These are phyloP conservation scores for Coreoperca whiteheadi DNA, from an alignment of 2,113 vertebrate species.

Conservation along the genomic window DNA sequence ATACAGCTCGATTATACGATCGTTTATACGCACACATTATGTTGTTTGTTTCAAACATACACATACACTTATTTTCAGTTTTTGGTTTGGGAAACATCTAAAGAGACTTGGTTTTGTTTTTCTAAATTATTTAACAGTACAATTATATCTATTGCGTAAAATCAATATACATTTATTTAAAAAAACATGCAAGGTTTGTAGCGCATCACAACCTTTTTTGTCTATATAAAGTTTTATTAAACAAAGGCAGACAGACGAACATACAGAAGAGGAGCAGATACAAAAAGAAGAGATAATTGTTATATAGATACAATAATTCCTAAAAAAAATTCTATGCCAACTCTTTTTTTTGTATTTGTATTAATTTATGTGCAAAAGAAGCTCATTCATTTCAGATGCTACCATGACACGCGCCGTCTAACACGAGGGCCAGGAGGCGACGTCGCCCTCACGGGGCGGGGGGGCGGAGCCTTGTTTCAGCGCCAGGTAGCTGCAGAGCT, in stretches of 20 bases:
- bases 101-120: slow-evolving; percentile 52
- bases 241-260: slow-evolving; percentile 61
- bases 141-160: slow-evolving; percentile 72
- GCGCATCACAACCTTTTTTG: slow-evolving; percentile 66
- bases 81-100: slow-evolving; percentile 77
- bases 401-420: slow-evolving; percentile 33
- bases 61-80: slow-evolving; percentile 60
- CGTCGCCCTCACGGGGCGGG: too few relatives aligned
- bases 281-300: slow-evolving; percentile 61
- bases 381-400: slow-evolving; percentile 78
- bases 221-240: slow-evolving; percentile 50
- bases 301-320: slow-evolving; percentile 59
- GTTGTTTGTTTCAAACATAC: slow-evolving; percentile 70
- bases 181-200: slow-evolving; percentile 75
- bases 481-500: not conserved
- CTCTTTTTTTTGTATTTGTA: slow-evolving; percentile 59
- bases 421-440: not conserved
- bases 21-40: slow-evolving; percentile 71
- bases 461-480: not conserved
- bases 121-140: slow-evolving; percentile 65
- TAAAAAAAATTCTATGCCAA: slow-evolving; percentile 61
- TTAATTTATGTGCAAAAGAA: slow-evolving; percentile 88
- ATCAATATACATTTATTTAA: slow-evolving; percentile 68
- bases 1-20: slow-evolving; percentile 70
- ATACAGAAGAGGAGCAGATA: slow-evolving; percentile 52